Evolutionary conservation across 2,888 invertebrate species (phyloP), one percentile per base, ranked within the genome.

Genomic region (Alentia gelatinosa): DNA sequence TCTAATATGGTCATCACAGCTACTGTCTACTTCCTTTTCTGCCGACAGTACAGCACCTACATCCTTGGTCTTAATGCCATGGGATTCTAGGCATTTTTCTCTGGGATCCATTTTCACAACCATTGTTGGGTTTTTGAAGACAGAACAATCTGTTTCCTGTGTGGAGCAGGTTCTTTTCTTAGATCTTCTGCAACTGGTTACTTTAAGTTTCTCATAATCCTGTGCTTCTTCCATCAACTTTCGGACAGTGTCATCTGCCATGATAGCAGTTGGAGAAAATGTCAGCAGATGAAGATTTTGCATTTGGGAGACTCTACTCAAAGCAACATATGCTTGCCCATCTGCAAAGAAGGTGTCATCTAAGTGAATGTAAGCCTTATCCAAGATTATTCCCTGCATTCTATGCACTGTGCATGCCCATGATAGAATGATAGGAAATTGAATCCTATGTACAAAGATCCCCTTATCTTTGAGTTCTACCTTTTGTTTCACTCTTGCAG

Each of bases 381-480:
- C 9, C 9, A 83, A 35, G 12, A 35, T 83, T 35, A 83, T 83
- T 37, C 83, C 83, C 33, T 83, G 83, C 23, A 37, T 23, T 30
- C 83, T 23, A n/a, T 83, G 83, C 4, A 83, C 83, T 33, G 83
- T 83, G 39, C 33, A 30, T 35, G 83, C 83, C 33, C 39, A 83
- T 9, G 83, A 19, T 30, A 83, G 35, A 19, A 83, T 30, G 37
- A 83, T 37, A 15, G 83, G 83, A 35, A 12, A 83, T 35, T 83
- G 83, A 12, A 83, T 9, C 33, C 83, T 19, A 23, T 35, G n/a
- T 37, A 37, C 83, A 33, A 12, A 30, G 12, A 30, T 30, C 19
- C 83, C 83, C 5, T 23, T 12, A 33, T 12, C n/a, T 35, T 83
- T 30, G 5, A 83, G n/a, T 74, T n/a, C 33, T n/a, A 74, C 9